Evolutionary conservation across 2,888 invertebrate species (phyloP), one percentile per base, ranked within the genome.

Genomic region (Melipona beecheii): DNA sequence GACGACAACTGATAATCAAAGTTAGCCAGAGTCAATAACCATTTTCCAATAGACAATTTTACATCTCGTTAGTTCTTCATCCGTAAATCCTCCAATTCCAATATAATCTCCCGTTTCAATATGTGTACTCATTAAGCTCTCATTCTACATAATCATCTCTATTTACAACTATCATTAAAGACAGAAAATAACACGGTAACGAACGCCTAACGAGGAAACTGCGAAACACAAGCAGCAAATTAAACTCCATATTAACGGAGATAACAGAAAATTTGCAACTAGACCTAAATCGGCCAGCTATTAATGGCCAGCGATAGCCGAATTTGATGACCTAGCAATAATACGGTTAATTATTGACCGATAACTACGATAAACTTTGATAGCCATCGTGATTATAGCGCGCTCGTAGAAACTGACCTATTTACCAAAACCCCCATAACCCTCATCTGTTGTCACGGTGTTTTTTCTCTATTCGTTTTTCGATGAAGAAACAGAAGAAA

Each of bases 301-400:
- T 75, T 80, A 82, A 74, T 49, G 70, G 82, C n/a, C 31, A n/a
- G 58, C 70, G 75, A 81, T 81, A 81, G 64, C 75, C 70, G 56
- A 76, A 81, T 81, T 81, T 70, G 77, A 83, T 71, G 69, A 84
- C 71, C 74, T 50, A 50, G 62, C 78, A 62, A 75, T 83, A 83
- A 78, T 62, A 24, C 56, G 74, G 77, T 66, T 82, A 83, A 84
- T 81, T 78, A 84, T 78, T 58, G 60, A 36, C 69, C 50, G 75
- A 71, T 80, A 83, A 31, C 69, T 82, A 56, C 74, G 71, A 84
- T 71, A 82, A 83, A 80, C 65, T 75, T 75, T 71, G 80, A 60
- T 68, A 66, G 31, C 60, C 56, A 80, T 58, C 54, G 43, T 49
- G 54, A 62, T 68, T 75, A 56, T 68, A 60, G 31, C 13, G 9